These are phyloP conservation scores for Strigamia transsilvanica DNA, from an alignment of 2,888 invertebrate genomes.

Conservation along the genomic window DNA sequence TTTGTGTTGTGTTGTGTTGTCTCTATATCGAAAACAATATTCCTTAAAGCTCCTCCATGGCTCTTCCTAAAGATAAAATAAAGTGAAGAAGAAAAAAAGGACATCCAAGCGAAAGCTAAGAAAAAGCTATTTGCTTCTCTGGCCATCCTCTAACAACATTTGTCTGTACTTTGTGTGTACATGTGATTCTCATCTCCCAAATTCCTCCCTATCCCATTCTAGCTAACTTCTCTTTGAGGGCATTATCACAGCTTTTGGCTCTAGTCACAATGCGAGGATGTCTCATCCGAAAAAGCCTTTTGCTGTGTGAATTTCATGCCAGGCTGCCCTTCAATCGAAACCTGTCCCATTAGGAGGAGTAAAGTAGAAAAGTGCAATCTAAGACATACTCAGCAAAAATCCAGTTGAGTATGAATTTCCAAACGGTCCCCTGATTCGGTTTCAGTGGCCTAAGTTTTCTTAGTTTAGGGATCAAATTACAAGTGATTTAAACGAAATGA, in stretches of 20 bases:
- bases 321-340: slow-evolving; percentile 45
- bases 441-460: neutral
- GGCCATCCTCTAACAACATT: slow-evolving; percentile 29
- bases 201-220: slow-evolving; percentile 47
- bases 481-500: neutral
- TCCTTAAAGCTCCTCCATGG: slow-evolving; percentile 10
- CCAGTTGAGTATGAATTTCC: slow-evolving; percentile 41
- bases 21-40: neutral
- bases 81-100: neutral
- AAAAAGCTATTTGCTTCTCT: slow-evolving; percentile 32
- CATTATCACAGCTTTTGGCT: slow-evolving; percentile 49
- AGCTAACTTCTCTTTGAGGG: slow-evolving; percentile 49
- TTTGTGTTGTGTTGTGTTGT: neutral
- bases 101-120: slow-evolving; percentile 7
- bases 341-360: slow-evolving; percentile 47
- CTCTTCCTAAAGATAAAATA: neutral
- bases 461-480: neutral
- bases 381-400: slow-evolving; percentile 47
- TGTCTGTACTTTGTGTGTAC: slow-evolving; percentile 26
- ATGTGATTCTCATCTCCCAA: slow-evolving; percentile 45
- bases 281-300: slow-evolving; percentile 49
- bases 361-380: slow-evolving; percentile 45
- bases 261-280: slow-evolving; percentile 45
- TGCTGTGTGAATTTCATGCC: slow-evolving; percentile 49
- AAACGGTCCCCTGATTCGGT: neutral